phyloP scores from a whole-genome alignment of 2,113 vertebrate genomes.

The Dissostichus mawsoni region DNA sequence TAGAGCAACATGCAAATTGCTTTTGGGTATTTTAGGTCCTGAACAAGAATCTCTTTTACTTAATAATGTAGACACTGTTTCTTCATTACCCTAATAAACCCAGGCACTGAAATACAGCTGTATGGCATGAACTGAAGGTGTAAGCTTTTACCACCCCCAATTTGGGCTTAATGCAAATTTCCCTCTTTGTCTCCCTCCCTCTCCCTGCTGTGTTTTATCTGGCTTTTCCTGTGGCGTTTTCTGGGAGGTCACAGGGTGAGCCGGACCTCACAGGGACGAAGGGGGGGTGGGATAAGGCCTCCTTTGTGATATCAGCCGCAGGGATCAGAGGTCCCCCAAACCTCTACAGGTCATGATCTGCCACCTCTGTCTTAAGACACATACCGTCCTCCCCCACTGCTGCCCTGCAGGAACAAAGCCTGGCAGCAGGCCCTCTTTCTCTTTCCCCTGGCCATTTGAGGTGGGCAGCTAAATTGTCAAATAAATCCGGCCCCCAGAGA shows the following conservation, averaged over 20 bases:
- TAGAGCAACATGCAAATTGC: not conserved
- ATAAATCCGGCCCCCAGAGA: constrained; percentile 62
- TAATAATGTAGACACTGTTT: not conserved
- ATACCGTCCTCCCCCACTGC: constrained; percentile 48
- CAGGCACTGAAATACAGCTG: constrained; percentile 19
- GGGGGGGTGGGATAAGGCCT: constrained; percentile 74
- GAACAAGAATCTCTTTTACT: not conserved
- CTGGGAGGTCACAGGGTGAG: constrained; percentile 66
- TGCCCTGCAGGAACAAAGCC: constrained; percentile 70
- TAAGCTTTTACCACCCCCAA: constrained; percentile 31
- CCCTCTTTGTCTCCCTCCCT: constrained; percentile 26
- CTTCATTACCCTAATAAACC: not conserved
- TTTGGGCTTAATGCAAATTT: constrained; percentile 37
- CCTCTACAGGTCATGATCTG: constrained; percentile 73
- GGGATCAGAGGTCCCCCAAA: constrained; percentile 78
- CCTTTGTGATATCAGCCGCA: constrained; percentile 73
- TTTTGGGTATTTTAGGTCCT: not conserved
- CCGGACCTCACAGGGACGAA: constrained; percentile 77
- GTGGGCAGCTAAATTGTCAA: constrained; percentile 65
- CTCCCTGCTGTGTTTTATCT: constrained; percentile 53
- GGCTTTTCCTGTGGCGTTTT: constrained; percentile 66
- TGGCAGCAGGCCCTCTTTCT: constrained; percentile 61
- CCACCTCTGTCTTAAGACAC: constrained; percentile 70
- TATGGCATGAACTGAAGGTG: not conserved
- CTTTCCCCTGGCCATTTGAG: constrained; percentile 51